Evolutionary conservation across 2,113 vertebrate genomes (phyloP).

Genomic region (Xerus inauris): DNA sequence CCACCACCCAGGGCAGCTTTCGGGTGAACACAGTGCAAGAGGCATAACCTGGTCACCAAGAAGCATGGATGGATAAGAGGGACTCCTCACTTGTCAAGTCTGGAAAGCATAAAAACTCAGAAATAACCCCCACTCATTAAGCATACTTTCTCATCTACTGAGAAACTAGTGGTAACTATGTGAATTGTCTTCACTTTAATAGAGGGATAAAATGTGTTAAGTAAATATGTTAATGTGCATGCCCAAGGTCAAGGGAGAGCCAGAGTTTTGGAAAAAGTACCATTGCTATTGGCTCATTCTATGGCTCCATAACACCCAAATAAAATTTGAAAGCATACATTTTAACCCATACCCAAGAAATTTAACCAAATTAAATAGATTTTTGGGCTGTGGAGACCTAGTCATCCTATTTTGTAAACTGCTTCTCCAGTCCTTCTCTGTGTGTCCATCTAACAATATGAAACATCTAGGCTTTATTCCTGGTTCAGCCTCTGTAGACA

Average conservation of each 20-base stretch:
- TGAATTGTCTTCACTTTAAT: not conserved
- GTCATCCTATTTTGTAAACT: not conserved
- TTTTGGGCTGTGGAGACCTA: not conserved
- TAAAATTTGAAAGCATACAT: conserved; percentile 16
- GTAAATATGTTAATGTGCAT: not conserved
- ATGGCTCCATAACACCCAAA: not conserved
- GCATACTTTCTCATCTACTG: not conserved
- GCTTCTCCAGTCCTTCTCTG: not conserved
- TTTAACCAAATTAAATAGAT: not conserved
- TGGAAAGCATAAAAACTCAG: not conserved
- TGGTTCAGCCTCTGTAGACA: not conserved
- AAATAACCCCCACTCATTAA: not conserved
- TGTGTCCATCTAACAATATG: not conserved
- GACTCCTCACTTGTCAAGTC: not conserved
- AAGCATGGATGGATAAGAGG: not conserved
- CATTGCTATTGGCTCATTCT: not conserved
- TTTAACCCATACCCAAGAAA: not conserved
- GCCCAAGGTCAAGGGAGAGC: not conserved
- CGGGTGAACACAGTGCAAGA: not conserved
- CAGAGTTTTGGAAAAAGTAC: not conserved
- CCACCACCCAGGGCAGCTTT: conserved; percentile 17
- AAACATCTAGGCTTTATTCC: not conserved
- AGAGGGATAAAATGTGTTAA: not conserved
- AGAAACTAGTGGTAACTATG: not conserved
- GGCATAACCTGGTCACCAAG: not conserved